These are phyloP conservation scores for Apamea sordens DNA, from an alignment of 2,888 invertebrate species.

Conservation along the genomic window DNA sequence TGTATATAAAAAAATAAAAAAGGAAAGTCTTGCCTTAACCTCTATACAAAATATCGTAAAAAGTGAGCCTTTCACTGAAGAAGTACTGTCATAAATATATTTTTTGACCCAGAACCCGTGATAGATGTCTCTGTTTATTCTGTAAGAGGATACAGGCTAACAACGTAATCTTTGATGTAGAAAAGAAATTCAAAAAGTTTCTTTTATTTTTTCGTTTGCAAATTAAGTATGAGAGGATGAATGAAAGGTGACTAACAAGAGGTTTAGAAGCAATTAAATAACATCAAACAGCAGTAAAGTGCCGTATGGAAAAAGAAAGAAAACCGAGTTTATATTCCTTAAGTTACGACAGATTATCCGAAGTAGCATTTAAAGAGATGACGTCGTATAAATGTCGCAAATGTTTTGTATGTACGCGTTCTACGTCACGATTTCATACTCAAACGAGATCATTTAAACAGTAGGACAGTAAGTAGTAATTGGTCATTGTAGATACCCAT, in stretches of 20 bases:
- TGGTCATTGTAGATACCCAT: not conserved
- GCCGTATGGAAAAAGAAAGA: slow-evolving; percentile 36
- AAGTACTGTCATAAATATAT: slow-evolving; percentile 57
- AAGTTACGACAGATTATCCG: slow-evolving; percentile 45
- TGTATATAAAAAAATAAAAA: slow-evolving; percentile 47
- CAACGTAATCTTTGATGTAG: slow-evolving; percentile 35
- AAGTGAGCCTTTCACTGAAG: slow-evolving; percentile 23
- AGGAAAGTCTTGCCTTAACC: slow-evolving; percentile 6
- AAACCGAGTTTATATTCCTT: slow-evolving; percentile 30
- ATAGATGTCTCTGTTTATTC: slow-evolving; percentile 57
- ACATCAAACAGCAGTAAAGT: slow-evolving; percentile 26
- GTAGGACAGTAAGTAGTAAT: not conserved
- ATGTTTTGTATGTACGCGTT: slow-evolving; percentile 7
- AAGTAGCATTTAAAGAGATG: slow-evolving; percentile 35
- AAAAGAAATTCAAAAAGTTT: slow-evolving; percentile 26
- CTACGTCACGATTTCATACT: not conserved
- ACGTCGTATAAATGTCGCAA: slow-evolving; percentile 30
- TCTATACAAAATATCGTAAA: slow-evolving; percentile 48
- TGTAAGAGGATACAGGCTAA: slow-evolving; percentile 24
- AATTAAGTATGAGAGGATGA: not conserved
- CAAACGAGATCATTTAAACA: not conserved
- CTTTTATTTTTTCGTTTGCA: not conserved
- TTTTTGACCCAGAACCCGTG: slow-evolving; percentile 55
- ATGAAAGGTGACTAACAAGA: too few species aligned
- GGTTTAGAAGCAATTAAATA: slow-evolving; percentile 15